Evolutionary conservation across 2,797 vertebrate genomes (phyloP), one percentile per base, ranked within the genome.

Genomic region (Poecilia velifera): DNA sequence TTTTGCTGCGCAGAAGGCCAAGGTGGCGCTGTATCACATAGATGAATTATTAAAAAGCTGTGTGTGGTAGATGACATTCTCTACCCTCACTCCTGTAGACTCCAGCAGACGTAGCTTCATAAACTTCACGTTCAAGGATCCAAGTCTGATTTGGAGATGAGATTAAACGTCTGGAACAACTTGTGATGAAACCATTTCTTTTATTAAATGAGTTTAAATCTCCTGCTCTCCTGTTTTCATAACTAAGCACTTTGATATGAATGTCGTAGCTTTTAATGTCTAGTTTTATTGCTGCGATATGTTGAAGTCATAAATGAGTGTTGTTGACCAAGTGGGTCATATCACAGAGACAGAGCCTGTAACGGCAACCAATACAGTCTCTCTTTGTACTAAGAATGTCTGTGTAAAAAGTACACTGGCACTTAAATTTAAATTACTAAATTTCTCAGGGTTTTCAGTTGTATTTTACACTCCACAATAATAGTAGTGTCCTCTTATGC

Each of bases 1-100:
- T 92, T 87, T 93, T 73, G 41, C 86, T 64, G 80, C 74, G 89
- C 91, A 92, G 92, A 90, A 90, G 91, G 93, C 91, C 45, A 83
- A 89, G 88, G 92, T 93, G 93, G 87, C 85, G 79, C 91, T 86
- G 86, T 88, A 81, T 77, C 87, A 71, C 80, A 78, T 81, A 28
- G 84, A 93, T 94, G 89, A 94, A 94, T 95, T 94, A 96, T 96
- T 94, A 90, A 95, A 88, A 88, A 90, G 87, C 92, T 91, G 84
- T 92, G 91, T 95, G 93, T 92, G 94, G 91, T 90, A 77, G 90
- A 94, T 88, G 88, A 87, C 85, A 83, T 89, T 81, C 87, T 82
- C 77, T 82, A 80, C 39, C 78, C 85, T 86, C 82, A 78, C 84
- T 84, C 93, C 92, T n/a, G 66, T 89, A 91, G 91, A 89, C 82